Percentiles rank a stretch among this genome's conserved stretches.
phyloP scores from a whole-genome alignment of 2,888 invertebrate genomes.

The Drosophila sordidula region DNA sequence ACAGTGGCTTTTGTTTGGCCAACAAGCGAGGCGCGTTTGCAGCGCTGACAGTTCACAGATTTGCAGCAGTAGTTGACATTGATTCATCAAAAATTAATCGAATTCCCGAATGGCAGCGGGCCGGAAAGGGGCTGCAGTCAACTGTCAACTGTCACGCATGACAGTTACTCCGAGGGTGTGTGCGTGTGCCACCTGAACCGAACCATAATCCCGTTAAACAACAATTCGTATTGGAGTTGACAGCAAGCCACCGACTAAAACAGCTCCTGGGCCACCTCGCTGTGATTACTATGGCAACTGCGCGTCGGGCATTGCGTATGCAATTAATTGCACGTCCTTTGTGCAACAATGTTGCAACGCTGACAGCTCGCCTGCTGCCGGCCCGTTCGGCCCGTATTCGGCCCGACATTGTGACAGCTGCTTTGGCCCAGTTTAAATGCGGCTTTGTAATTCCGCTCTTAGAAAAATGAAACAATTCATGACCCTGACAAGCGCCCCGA shows the following conservation, averaged over 20 bases:
- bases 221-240: constrained; percentile 60
- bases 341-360: constrained; percentile 22
- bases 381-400: constrained; percentile 5
- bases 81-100: constrained; percentile 84
- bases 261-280: constrained; percentile 2
- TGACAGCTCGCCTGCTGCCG: constrained; percentile 41
- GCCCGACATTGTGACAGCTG: constrained; percentile 48
- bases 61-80: constrained; percentile 81
- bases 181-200: constrained; percentile 32
- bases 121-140: constrained; percentile 15
- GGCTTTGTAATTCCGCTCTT: constrained; percentile 51
- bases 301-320: constrained; percentile 21
- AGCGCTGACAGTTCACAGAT: constrained; percentile 71
- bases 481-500: constrained; percentile 22
- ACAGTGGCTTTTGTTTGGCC: constrained; percentile 61
- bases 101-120: constrained; percentile 63
- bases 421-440: constrained; percentile 44
- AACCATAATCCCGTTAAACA: constrained; percentile 68
- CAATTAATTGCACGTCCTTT: constrained; percentile 60
- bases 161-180: constrained; percentile 8
- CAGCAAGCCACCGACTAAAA: constrained; percentile 27
- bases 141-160: constrained; percentile 67
- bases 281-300: constrained; percentile 4
- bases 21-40: constrained; percentile 34
- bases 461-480: constrained; percentile 35